phyloP scores from a whole-genome alignment of 1,140 invertebrate species.

The Lasioglossum baleicum region DNA sequence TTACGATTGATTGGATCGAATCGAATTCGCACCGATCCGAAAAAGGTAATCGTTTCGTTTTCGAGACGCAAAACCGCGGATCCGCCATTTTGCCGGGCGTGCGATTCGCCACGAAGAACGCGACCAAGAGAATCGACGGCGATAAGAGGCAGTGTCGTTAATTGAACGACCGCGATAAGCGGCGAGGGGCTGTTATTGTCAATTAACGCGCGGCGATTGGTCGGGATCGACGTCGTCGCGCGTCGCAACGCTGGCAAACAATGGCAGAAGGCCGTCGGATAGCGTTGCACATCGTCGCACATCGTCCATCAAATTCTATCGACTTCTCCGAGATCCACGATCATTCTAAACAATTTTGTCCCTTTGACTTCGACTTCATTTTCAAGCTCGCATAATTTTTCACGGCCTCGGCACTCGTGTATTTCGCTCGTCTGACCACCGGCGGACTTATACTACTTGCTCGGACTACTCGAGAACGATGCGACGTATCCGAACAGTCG shows the following conservation, averaged over 20 bases:
- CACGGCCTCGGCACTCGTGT: too few relatives aligned
- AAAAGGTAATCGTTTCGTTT: too few relatives aligned
- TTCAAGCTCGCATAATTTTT: too few relatives aligned
- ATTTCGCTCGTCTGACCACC: not conserved
- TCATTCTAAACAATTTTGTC: too few relatives aligned
- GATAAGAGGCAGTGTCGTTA: constrained; percentile 35
- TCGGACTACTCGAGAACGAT: too few relatives aligned
- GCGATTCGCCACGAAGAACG: not conserved
- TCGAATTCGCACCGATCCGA: too few relatives aligned
- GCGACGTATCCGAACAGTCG: too few relatives aligned
- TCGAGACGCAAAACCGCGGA: not conserved
- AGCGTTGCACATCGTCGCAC: too few relatives aligned
- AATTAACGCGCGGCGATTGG: constrained; percentile 30
- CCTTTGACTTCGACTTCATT: too few relatives aligned
- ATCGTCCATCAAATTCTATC: not conserved
- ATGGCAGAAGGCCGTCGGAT: not conserved
- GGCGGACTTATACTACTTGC: not conserved
- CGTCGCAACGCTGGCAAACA: not conserved
- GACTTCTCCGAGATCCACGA: too few relatives aligned
- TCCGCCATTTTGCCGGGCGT: constrained; percentile 46
- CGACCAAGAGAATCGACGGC: constrained; percentile 1
- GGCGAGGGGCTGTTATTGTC: constrained; percentile 24
- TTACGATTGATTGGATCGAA: too few relatives aligned
- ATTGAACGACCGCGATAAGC: constrained; percentile 33
- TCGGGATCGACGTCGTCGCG: constrained; percentile 1